Conservation (phyloP, 2,113 vertebrate genomes). For the Erinaceus europaeus region DNA sequence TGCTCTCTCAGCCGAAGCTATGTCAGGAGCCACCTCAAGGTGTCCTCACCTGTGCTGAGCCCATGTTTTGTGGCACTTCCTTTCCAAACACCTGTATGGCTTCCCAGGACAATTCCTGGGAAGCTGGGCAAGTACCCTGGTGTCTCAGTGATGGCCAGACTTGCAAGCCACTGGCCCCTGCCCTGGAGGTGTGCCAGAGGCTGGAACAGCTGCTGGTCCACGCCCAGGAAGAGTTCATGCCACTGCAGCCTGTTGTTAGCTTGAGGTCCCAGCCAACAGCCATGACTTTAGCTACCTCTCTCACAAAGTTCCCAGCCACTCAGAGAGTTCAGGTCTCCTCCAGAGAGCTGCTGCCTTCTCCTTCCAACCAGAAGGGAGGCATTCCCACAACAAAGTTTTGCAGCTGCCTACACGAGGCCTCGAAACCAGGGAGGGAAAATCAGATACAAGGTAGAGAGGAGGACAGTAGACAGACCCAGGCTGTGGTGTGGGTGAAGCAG, state of each 20-base stretch:
- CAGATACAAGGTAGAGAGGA: background rate
- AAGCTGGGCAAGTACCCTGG: background rate
- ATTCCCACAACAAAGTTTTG: background rate
- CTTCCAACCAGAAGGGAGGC: background rate
- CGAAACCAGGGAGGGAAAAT: background rate
- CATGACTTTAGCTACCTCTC: background rate
- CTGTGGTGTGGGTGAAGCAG: background rate
- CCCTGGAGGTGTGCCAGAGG: background rate
- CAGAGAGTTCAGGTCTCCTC: background rate
- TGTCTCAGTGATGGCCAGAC: background rate
- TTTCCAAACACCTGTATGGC: constrained; percentile 19
- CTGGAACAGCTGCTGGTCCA: background rate
- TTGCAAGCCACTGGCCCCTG: background rate
- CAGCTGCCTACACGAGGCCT: background rate
- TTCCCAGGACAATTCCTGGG: constrained; percentile 12
- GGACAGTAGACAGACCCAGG: background rate
- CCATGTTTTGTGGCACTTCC: background rate
- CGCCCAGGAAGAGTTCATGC: background rate
- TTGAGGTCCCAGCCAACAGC: background rate
- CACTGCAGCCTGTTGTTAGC: background rate
- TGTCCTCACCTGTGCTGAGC: background rate
- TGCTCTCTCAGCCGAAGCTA: background rate
- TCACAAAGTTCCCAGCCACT: background rate
- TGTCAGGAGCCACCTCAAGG: background rate
- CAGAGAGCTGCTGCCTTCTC: background rate